A percentile compares a stretch with the other conserved stretches of the same genome.
Conservation (phyloP, 2,888 invertebrate genomes). For the Stegana nigrithorax region DNA sequence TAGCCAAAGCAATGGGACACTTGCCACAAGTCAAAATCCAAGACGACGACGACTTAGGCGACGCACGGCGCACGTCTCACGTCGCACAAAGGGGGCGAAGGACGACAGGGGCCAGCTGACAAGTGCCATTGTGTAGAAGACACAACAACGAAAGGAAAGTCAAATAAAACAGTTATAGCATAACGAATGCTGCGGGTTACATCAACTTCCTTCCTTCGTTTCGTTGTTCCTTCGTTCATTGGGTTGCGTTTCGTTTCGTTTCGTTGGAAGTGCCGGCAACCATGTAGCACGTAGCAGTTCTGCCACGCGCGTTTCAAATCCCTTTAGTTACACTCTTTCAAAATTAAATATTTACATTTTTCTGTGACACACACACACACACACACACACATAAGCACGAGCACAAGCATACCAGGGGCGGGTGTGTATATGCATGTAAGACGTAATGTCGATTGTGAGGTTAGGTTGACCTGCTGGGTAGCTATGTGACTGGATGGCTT, state of each 20-base stretch:
- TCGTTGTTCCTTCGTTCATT: no score
- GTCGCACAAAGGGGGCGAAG: background rate
- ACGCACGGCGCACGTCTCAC: background rate
- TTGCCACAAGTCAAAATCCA: background rate
- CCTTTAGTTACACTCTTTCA: constrained; percentile 63
- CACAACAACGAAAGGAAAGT: constrained; percentile 1
- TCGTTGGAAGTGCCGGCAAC: constrained; percentile 17
- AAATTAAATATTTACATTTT: constrained; percentile 67
- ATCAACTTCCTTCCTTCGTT: constrained; percentile 45
- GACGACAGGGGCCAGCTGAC: background rate
- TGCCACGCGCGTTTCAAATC: constrained; percentile 60
- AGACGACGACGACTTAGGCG: background rate
- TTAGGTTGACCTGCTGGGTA: no score
- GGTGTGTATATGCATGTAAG: no score
- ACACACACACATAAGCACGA: no score
- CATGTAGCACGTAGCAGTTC: background rate
- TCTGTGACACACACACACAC: no score
- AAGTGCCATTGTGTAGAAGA: background rate
- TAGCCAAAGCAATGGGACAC: background rate
- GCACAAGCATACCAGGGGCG: no score
- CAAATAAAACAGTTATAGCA: constrained; percentile 28
- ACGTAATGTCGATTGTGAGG: no score
- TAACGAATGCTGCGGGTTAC: constrained; percentile 63
- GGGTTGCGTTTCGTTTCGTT: constrained; percentile 11
- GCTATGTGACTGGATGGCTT: no score